Conservation (phyloP, 2,888 invertebrate genomes). For the Chrysina gloriosa region DNA sequence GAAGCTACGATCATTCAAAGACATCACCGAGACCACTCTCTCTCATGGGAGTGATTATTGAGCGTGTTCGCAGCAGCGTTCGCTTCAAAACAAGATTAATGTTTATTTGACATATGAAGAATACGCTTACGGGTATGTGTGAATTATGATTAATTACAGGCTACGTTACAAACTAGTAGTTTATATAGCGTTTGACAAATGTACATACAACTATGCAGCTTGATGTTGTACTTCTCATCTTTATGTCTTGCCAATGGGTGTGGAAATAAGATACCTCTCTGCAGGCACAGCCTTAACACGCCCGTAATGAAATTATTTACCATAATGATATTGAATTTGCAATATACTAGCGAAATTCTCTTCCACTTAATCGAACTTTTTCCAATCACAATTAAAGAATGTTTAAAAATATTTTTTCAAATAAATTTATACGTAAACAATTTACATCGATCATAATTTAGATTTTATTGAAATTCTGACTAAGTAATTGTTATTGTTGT, state of each 20-base stretch:
- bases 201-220: slow-evolving; percentile 10
- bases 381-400: too few species aligned
- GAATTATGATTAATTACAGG: slow-evolving; percentile 44
- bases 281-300: too few species aligned
- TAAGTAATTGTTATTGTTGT: too few species aligned
- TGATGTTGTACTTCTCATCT: background rate
- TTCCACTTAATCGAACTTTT: too few species aligned
- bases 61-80: slow-evolving; percentile 42
- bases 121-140: slow-evolving; percentile 38
- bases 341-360: too few species aligned
- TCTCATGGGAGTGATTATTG: slow-evolving; percentile 44
- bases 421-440: too few species aligned
- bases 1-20: slow-evolving; percentile 33
- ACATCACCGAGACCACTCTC: slow-evolving; percentile 34
- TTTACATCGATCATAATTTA: too few species aligned
- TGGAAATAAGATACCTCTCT: background rate
- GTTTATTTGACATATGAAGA: slow-evolving; percentile 43
- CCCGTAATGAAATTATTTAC: too few species aligned
- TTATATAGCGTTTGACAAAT: slow-evolving; percentile 37
- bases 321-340: too few species aligned
- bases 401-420: too few species aligned
- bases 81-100: slow-evolving; percentile 47
- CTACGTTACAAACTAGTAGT: slow-evolving; percentile 32
- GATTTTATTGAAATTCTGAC: too few species aligned
- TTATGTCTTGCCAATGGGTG: background rate